These are phyloP conservation scores for Drosophila differens DNA, from an alignment of 2,888 invertebrate genomes.

Conservation along the genomic window DNA sequence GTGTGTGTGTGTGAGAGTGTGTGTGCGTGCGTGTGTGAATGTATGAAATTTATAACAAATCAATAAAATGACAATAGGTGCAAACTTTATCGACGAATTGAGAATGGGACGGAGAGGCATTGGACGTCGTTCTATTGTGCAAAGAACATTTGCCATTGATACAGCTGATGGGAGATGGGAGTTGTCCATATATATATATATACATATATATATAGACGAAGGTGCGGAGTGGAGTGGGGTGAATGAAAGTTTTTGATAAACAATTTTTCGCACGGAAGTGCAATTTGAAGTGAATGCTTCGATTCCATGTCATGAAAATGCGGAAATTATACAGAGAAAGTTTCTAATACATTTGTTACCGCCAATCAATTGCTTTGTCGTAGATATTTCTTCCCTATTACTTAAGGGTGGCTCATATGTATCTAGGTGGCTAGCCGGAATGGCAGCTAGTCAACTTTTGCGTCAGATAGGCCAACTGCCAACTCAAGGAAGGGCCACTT, in stretches of 20 bases:
- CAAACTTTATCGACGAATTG: constrained; percentile 68
- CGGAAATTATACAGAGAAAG: constrained; percentile 77
- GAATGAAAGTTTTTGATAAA: constrained; percentile 74
- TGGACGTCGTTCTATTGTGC: constrained; percentile 66
- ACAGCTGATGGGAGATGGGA: constrained; percentile 2
- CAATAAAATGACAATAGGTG: constrained; percentile 80
- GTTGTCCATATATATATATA: not conserved
- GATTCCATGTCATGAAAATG: constrained; percentile 64
- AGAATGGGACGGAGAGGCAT: not conserved
- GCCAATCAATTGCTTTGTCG: constrained; percentile 67
- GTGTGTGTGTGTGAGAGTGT: constrained; percentile 32
- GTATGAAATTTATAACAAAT: constrained; percentile 78
- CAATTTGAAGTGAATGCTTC: constrained; percentile 75
- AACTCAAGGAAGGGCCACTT: constrained; percentile 3
- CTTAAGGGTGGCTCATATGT: constrained; percentile 15
- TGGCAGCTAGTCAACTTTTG: constrained; percentile 39
- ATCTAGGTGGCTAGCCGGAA: not conserved
- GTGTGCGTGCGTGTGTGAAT: constrained; percentile 30
- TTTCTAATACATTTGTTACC: constrained; percentile 78
- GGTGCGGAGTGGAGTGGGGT: constrained; percentile 6
- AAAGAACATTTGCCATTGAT: constrained; percentile 43
- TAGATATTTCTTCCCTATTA: constrained; percentile 26
- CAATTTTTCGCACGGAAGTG: constrained; percentile 81
- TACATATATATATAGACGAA: not conserved
- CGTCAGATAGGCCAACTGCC: constrained; percentile 53